phyloP scores from a whole-genome alignment of 1,140 invertebrate species.

The Euwallacea fornicatus region DNA sequence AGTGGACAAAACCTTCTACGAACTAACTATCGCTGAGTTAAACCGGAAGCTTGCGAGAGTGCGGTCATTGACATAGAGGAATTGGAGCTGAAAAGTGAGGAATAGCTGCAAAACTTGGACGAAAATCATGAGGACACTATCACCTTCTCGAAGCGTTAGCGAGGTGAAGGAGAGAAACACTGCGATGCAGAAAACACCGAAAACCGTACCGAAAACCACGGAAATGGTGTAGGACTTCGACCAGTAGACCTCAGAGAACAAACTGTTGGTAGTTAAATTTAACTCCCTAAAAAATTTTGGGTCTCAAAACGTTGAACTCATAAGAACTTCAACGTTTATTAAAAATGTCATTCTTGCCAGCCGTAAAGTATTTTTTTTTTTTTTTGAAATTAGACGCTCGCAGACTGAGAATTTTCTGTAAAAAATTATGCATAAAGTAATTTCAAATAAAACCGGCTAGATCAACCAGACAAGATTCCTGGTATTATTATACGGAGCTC shows the following conservation, averaged over 20 bases:
- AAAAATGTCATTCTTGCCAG: too few species aligned
- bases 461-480: too few species aligned
- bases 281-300: slow-evolving; percentile 87
- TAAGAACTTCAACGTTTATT: slow-evolving; percentile 65
- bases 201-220: slow-evolving; percentile 61
- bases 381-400: too few species aligned
- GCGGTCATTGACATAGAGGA: slow-evolving; percentile 62
- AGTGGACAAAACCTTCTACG: slow-evolving; percentile 69
- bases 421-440: too few species aligned
- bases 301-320: slow-evolving; percentile 76
- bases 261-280: slow-evolving; percentile 79
- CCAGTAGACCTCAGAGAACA: slow-evolving; percentile 81
- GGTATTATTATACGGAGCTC: too few species aligned
- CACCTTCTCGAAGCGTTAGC: slow-evolving; percentile 73
- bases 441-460: too few species aligned
- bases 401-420: too few species aligned
- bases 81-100: slow-evolving; percentile 70
- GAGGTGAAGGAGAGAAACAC: slow-evolving; percentile 76
- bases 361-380: too few species aligned
- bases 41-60: slow-evolving; percentile 74
- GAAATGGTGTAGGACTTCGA: slow-evolving; percentile 72
- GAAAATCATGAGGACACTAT: slow-evolving; percentile 81
- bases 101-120: slow-evolving; percentile 64
- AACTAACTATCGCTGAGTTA: slow-evolving; percentile 79
- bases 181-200: slow-evolving; percentile 68